These are phyloP conservation scores for Todiramphus chloris DNA, from an alignment of 2,113 vertebrate genomes.

Conservation along the genomic window DNA sequence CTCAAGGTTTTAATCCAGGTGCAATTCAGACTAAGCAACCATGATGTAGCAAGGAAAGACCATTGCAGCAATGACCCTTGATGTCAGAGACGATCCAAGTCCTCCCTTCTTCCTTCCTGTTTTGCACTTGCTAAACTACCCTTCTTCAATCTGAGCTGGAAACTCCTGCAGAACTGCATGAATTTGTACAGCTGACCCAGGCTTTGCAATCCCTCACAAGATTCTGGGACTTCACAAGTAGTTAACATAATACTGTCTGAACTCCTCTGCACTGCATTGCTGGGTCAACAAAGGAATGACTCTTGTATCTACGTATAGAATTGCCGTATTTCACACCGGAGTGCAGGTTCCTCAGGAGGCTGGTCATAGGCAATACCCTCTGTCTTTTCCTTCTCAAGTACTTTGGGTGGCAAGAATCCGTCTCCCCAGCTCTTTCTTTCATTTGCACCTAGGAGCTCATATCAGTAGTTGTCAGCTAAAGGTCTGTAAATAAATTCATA, in stretches of 20 bases:
- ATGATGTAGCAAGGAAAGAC: background rate
- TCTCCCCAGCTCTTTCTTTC: background rate
- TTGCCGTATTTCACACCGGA: background rate
- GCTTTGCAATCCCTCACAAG: background rate
- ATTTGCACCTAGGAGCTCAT: background rate
- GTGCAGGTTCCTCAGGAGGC: background rate
- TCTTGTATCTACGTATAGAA: rapidly evolving
- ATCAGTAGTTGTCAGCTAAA: background rate
- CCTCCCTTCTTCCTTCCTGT: background rate
- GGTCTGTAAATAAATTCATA: background rate
- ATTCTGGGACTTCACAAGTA: background rate
- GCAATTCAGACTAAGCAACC: background rate
- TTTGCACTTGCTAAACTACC: background rate
- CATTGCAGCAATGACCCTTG: background rate
- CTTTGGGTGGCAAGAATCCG: background rate
- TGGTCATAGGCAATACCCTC: background rate
- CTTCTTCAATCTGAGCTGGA: background rate
- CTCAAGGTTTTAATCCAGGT: background rate
- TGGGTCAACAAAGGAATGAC: background rate
- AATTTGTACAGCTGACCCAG: background rate
- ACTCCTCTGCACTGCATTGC: background rate
- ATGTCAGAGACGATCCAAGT: background rate
- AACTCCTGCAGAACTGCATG: background rate
- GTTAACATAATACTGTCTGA: background rate
- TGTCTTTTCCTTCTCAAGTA: background rate